These are phyloP conservation scores for Callipepla squamata DNA, from an alignment of 2,113 vertebrate species.

Conservation along the genomic window DNA sequence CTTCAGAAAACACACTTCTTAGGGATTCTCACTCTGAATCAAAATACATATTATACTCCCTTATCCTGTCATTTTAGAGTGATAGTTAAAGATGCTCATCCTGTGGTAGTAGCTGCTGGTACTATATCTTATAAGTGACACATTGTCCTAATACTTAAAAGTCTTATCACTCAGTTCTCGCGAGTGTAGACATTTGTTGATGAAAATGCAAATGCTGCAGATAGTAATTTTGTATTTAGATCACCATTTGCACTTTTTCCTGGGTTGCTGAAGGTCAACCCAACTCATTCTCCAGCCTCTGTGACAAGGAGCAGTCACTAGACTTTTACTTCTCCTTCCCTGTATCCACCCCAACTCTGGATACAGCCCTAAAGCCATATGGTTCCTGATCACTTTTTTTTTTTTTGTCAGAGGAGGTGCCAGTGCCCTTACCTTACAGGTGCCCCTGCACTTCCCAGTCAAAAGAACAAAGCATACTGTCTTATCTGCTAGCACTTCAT, in stretches of 20 bases:
- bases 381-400: not conserved
- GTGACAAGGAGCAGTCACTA: not conserved
- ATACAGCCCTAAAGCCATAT: not conserved
- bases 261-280: not conserved
- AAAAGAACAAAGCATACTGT: not conserved
- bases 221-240: not conserved
- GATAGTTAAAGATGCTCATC: constrained; percentile 82
- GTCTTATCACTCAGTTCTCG: constrained; percentile 72
- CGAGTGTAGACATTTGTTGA: constrained; percentile 64
- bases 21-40: constrained; percentile 69
- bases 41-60: constrained; percentile 79
- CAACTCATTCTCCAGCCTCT: fast-evolving
- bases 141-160: constrained; percentile 81
- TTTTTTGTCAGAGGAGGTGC: not conserved
- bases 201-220: constrained; percentile 49
- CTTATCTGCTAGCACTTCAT: not conserved
- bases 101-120: constrained; percentile 67
- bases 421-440: not conserved
- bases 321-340: no score
- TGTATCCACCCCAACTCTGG: no score
- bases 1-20: constrained; percentile 78
- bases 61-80: constrained; percentile 80
- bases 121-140: constrained; percentile 79
- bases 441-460: not conserved
- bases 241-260: not conserved